Percentiles rank a stretch among this genome's conserved stretches.
phyloP scores from a whole-genome alignment of 1,140 invertebrate species.

The Maconellicoccus hirsutus region DNA sequence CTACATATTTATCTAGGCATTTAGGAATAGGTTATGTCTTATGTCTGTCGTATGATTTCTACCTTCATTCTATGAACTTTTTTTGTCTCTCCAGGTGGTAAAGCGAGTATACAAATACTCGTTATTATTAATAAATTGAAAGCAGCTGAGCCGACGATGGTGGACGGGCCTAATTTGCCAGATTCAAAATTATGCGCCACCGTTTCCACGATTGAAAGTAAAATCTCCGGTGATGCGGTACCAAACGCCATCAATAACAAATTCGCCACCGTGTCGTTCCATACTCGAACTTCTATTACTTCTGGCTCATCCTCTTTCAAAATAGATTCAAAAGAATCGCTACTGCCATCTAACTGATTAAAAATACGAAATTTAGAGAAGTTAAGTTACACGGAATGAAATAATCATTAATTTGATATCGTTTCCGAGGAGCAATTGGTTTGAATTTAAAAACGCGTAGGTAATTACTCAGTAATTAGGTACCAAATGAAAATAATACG shows the following conservation, averaged over 20 bases:
- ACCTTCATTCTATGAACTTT: conserved; percentile 44
- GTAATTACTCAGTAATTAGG: no score
- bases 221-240: conserved; percentile 46
- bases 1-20: no score
- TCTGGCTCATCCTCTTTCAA: conserved; percentile 33
- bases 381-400: not conserved
- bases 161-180: conserved; percentile 47
- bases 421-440: no score
- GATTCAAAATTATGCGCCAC: conserved; percentile 41
- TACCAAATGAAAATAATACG: not conserved
- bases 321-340: conserved; percentile 28
- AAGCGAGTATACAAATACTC: conserved; percentile 44
- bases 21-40: not conserved
- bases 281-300: conserved; percentile 37
- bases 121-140: conserved; percentile 50
- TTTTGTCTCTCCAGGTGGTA: conserved; percentile 40
- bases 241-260: conserved; percentile 54
- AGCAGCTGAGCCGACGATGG: conserved; percentile 54
- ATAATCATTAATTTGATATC: no score
- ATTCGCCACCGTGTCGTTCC: conserved; percentile 57
- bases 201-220: conserved; percentile 51
- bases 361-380: not conserved
- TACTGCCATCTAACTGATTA: conserved; percentile 29
- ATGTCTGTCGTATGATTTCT: conserved; percentile 22
- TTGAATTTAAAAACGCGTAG: no score